These are phyloP conservation scores for Apoderus coryli DNA, from an alignment of 2,888 invertebrate species.

Conservation along the genomic window DNA sequence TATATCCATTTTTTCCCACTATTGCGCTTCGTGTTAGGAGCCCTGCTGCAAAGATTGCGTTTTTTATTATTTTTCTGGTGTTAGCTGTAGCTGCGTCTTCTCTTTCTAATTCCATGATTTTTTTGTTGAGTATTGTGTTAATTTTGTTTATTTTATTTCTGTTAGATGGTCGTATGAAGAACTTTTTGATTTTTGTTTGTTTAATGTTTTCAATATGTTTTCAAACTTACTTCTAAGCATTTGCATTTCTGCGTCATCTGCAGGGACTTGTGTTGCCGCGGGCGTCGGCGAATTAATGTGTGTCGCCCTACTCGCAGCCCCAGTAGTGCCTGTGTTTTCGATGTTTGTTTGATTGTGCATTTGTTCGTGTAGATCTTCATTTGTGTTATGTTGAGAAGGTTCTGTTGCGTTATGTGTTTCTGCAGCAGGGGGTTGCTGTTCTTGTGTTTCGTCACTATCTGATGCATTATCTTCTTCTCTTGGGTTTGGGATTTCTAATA, in stretches of 20 bases:
- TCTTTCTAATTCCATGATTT: not conserved
- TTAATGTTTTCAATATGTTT: not conserved
- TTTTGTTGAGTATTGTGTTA: too few species aligned
- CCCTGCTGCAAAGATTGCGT: slow-evolving; percentile 10
- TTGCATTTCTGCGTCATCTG: not conserved
- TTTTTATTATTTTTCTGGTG: slow-evolving; percentile 7
- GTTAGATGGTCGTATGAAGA: not conserved
- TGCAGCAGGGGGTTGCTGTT: too few species aligned
- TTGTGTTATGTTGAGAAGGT: too few species aligned
- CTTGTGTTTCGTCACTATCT: too few species aligned
- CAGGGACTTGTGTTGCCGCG: not conserved
- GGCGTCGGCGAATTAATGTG: not conserved
- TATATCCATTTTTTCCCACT: slow-evolving; percentile 5
- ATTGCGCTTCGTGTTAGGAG: too few species aligned
- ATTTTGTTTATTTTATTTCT: too few species aligned
- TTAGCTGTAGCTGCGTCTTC: not conserved
- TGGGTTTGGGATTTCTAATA: too few species aligned
- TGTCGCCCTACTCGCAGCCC: not conserved
- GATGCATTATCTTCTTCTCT: too few species aligned
- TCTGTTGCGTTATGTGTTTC: too few species aligned
- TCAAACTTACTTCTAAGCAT: slow-evolving; percentile 2
- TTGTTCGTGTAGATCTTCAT: too few species aligned
- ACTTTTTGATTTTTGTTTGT: slow-evolving; percentile 3
- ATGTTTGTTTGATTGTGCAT: too few species aligned
- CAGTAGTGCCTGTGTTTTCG: too few species aligned